A percentile compares a stretch with the other conserved stretches of the same genome.
Evolutionary conservation across 2,888 invertebrate genomes (phyloP).

Genomic region (Drosophila austrosaltans): DNA sequence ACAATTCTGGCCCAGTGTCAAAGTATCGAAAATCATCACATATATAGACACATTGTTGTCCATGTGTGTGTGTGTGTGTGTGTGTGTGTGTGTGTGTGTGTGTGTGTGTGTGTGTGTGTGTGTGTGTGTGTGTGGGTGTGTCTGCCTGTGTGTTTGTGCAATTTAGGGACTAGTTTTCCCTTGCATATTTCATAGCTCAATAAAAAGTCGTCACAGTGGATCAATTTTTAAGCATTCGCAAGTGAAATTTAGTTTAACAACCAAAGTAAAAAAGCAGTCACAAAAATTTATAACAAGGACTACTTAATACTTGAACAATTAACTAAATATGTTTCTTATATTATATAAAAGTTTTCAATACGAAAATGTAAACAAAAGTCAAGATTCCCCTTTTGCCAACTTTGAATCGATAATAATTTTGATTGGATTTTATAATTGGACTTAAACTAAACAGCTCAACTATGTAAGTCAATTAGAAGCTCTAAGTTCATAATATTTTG

Average conservation of each 20-base stretch:
- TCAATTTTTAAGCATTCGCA: not conserved
- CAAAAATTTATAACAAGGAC: too few species aligned
- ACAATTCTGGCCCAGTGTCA: conserved; percentile 14
- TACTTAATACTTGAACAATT: too few species aligned
- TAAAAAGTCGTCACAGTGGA: not conserved
- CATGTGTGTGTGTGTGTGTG: conserved; percentile 17
- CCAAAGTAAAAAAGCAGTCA: too few species aligned
- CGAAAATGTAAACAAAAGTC: too few species aligned
- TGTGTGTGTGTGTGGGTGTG: conserved; percentile 31
- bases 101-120: conserved; percentile 31
- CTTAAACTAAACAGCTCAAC: too few species aligned
- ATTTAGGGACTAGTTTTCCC: conserved; percentile 9
- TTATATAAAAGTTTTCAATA: too few species aligned
- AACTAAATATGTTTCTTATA: too few species aligned
- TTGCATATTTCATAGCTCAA: conserved; percentile 9
- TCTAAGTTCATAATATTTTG: too few species aligned
- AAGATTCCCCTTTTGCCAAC: too few species aligned
- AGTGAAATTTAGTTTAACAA: not conserved
- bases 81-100: conserved; percentile 29
- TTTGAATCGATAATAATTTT: too few species aligned
- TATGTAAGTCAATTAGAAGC: too few species aligned
- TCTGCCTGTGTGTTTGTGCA: conserved; percentile 33
- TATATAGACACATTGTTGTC: not conserved
- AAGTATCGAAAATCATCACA: conserved; percentile 18
- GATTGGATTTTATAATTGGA: too few species aligned